These are phyloP conservation scores for Tor tambroides DNA, from an alignment of 2,113 vertebrate species.

Conservation along the genomic window DNA sequence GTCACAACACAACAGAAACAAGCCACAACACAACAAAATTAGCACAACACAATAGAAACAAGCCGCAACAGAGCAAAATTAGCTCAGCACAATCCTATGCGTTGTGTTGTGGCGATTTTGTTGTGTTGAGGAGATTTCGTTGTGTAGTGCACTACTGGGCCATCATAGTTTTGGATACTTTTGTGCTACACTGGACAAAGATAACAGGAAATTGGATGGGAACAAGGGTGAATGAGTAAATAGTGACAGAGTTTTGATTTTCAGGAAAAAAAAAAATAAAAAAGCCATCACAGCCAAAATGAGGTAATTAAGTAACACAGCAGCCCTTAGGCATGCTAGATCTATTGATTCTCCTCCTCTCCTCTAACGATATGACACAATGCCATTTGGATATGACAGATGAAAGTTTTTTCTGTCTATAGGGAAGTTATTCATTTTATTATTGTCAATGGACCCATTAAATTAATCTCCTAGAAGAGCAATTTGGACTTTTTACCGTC, in stretches of 20 bases:
- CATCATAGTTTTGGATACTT: too few species aligned
- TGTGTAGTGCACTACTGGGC: too few species aligned
- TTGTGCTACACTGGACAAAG: background rate
- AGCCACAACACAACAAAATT: too few species aligned
- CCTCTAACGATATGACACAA: background rate
- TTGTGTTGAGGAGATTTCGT: too few species aligned
- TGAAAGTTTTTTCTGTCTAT: background rate
- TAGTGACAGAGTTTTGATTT: background rate
- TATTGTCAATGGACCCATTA: slow-evolving; percentile 27
- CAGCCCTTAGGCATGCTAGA: background rate
- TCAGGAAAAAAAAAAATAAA: too few species aligned
- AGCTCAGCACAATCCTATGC: too few species aligned
- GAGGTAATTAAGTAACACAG: slow-evolving; percentile 21
- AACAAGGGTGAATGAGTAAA: background rate
- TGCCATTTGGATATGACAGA: slow-evolving; percentile 6
- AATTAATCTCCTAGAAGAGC: slow-evolving; percentile 25
- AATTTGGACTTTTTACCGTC: background rate
- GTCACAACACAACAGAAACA: too few species aligned
- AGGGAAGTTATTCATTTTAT: slow-evolving; percentile 27
- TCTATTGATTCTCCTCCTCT: slow-evolving; percentile 14
- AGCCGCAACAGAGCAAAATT: too few species aligned
- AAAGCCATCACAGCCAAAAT: background rate
- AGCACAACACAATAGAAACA: too few species aligned
- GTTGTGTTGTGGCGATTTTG: too few species aligned
- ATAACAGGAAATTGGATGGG: background rate